Conservation (phyloP, 2,113 vertebrate species). For the Larimichthys polyactis region DNA sequence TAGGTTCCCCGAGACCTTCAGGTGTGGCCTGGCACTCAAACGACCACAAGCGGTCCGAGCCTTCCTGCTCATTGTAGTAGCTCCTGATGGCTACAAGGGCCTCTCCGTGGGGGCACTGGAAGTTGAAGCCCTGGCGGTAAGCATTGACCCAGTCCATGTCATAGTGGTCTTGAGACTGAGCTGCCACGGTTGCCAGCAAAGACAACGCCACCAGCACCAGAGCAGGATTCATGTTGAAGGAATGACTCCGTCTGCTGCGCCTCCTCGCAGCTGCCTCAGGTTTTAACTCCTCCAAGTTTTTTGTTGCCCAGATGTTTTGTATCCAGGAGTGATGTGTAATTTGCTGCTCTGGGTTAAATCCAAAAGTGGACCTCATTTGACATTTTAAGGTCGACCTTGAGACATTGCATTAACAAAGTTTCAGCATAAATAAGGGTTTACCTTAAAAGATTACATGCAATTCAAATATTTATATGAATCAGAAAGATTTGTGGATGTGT, state of each 20-base stretch:
- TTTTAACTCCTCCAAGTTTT: conserved; percentile 86
- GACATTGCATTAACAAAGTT: conserved; percentile 4
- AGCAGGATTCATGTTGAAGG: conserved; percentile 84
- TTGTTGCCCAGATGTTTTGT: conserved; percentile 94
- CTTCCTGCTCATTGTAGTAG: conserved; percentile 91
- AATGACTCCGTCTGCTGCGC: conserved; percentile 62
- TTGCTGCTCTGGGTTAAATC: conserved; percentile 75
- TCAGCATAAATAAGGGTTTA: conserved; percentile 15
- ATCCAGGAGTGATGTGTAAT: conserved; percentile 89
- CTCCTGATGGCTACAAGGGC: conserved; percentile 92
- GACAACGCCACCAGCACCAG: conserved; percentile 81
- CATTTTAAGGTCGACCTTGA: conserved; percentile 75
- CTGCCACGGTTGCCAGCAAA: conserved; percentile 73
- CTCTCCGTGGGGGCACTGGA: conserved; percentile 95
- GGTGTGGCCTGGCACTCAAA: conserved; percentile 94
- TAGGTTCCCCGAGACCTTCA: conserved; percentile 89
- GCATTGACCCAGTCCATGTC: conserved; percentile 92
- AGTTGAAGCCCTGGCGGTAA: conserved; percentile 96
- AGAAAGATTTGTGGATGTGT: conserved; percentile 7
- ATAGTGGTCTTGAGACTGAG: conserved; percentile 82
- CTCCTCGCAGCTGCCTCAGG: conserved; percentile 66
- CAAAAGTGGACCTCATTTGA: conserved; percentile 68
- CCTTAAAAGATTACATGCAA: conserved; percentile 71
- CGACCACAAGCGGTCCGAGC: conserved; percentile 93
- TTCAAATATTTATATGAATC: conserved; percentile 53